Evolutionary conservation across 2,113 vertebrate genomes (phyloP).

Genomic region (Mus spicilegus): DNA sequence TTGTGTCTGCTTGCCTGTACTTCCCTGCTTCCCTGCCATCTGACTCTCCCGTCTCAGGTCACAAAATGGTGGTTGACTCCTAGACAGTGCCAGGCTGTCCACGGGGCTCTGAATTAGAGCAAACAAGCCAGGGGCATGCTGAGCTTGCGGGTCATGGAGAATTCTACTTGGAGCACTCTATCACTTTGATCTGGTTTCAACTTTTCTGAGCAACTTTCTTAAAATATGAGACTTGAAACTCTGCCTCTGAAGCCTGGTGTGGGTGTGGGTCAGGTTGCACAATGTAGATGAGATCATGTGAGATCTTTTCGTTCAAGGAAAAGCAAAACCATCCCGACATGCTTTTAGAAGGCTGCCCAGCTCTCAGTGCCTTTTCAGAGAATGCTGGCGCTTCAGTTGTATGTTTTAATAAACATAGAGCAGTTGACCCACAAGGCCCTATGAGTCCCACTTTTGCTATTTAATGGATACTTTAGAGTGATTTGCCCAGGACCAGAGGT

Average conservation of each 20-base stretch:
- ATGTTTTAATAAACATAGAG: not conserved
- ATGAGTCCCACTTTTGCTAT: not conserved
- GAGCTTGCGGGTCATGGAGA: not conserved
- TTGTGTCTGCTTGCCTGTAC: not conserved
- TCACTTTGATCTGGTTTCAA: not conserved
- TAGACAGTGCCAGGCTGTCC: too few species aligned
- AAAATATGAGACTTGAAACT: too few species aligned
- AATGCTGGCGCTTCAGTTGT: not conserved
- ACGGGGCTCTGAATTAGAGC: rapidly evolving
- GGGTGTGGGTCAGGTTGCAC: not conserved
- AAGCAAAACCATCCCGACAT: not conserved
- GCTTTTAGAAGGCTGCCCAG: not conserved
- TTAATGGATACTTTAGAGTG: not conserved
- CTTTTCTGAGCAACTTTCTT: not conserved
- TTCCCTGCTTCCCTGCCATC: too few species aligned
- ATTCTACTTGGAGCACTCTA: not conserved
- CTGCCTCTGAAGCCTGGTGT: not conserved
- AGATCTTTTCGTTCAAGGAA: not conserved
- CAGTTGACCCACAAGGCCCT: not conserved
- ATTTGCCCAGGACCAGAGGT: not conserved
- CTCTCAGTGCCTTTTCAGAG: not conserved
- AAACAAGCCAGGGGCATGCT: too few species aligned
- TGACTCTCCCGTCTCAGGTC: not conserved
- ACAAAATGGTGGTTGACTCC: not conserved
- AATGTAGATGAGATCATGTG: not conserved